Percentiles rank a stretch among this genome's conserved stretches.
These are phyloP conservation scores for Chauna torquata DNA, from an alignment of 2,113 vertebrate genomes.

Conservation along the genomic window DNA sequence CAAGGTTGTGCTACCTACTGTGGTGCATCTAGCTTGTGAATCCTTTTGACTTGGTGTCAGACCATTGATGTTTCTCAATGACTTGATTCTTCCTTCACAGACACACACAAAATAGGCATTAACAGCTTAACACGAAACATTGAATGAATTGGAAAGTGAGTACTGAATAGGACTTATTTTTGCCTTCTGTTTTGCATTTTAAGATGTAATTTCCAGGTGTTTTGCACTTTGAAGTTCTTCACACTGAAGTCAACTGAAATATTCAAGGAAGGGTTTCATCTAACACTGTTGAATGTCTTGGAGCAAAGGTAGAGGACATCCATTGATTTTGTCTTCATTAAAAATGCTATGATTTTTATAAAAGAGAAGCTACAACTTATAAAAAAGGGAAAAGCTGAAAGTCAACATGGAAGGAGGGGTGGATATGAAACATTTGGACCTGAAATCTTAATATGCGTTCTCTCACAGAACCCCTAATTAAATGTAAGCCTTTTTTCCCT, in stretches of 20 bases:
- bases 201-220: not conserved
- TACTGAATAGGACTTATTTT: not conserved
- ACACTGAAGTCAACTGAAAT: not conserved
- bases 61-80: not conserved
- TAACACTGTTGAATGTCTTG: not conserved
- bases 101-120: not conserved
- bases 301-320: not conserved
- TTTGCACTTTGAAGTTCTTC: not conserved
- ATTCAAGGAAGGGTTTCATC: not conserved
- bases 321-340: not conserved
- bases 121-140: not conserved
- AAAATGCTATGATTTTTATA: not conserved
- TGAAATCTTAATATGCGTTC: not conserved
- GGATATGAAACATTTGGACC: not conserved
- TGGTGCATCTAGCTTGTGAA: not conserved
- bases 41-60: not conserved
- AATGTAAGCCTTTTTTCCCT: not conserved
- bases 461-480: not conserved
- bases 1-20: not conserved
- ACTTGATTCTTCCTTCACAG: not conserved
- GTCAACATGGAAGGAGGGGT: not conserved
- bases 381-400: not conserved
- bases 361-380: not conserved
- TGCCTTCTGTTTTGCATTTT: not conserved
- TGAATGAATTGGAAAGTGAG: not conserved